Evolutionary conservation across 2,888 invertebrate genomes (phyloP), one percentile per base, ranked within the genome.

Genomic region (Aspidiotus rigidus): DNA sequence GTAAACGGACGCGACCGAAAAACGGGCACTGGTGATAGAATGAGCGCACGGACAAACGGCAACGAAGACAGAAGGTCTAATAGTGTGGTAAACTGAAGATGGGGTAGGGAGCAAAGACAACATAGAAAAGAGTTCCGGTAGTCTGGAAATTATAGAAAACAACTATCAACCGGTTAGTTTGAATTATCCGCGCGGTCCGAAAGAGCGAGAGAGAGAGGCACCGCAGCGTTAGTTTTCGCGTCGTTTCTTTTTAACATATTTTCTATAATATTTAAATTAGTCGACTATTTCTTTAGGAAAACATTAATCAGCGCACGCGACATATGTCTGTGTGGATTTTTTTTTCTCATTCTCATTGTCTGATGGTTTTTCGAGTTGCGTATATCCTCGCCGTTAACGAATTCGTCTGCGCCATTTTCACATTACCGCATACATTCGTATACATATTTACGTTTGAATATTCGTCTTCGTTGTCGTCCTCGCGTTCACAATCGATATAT

Each of bases 291-390:
- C n/a, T 13, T 49, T 1, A 49, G 49, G n/a, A 49, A 49, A 49
- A 49, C 49, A 49, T 49, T 49, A 49, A 49, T 49, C 49, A 49
- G 49, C n/a, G 49, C 49, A 49, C 49, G 49, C 49, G 49, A n/a
- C 49, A n/a, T 49, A n/a, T 49, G 49, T 49, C 49, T 6, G 49
- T 28, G 28, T 28, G n/a, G 49, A 49, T 49, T 49, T 49, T 49
- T 49, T n/a, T 49, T 6, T n/a, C 10, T 49, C 49, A 28, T 49
- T 49, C 49, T 49, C 49, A 49, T 49, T 49, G 49, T 49, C 49
- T 49, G 49, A 28, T 28, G 28, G 28, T 49, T 49, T 13, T 49
- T 49, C 49, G n/a, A 49, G 49, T 28, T 28, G 28, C 28, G 28
- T 28, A 28, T 28, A 28, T 28, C 28, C 28, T 28, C 28, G 28